Base-by-base conservation (phyloP, 2,888 invertebrate genomes). In the Brachyopa scutellaris region DNA sequence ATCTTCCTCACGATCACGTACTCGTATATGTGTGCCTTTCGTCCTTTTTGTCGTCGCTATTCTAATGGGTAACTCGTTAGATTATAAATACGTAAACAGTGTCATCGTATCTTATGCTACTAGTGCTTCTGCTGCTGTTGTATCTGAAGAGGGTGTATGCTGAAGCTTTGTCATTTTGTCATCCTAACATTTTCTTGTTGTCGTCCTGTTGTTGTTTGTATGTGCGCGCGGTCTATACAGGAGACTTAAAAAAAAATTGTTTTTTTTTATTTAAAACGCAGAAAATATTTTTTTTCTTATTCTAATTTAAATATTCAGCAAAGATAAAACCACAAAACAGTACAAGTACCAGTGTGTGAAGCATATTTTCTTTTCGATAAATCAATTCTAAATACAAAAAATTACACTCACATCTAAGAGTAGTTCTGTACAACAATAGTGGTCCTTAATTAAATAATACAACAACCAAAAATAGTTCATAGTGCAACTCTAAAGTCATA, bases 21-120 rank as follows among this genome's bases (percentile, higher is more conserved):
- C 6, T 3, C 6, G 26, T 26, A 26, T 26, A 67, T 55, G 38
- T 64, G 62, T 49, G 55, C 49, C 38, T 53, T 31, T 51, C 9
- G 66, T 72, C 76, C 51, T 82, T 64, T 69, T 64, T 59, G 40
- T 40, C 42, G 47, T 70, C 64, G 45, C 53, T 62, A 9, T 66
- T 72, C 53, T 59, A 70, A 76, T 76, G 70, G 62, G 76, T 51
- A 64, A 69, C 55, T 70, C 76, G 57, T 74, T 80, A 76, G 80
- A 76, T 70, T 67, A 64, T 57, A 82, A 66, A 64, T 82, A 82
- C 64, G 70, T 77, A 70, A 76, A 69, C 74, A 80, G 74, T 76
- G 76, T 64, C 57, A 64, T 76, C 69, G 31, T 45, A 64, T 64
- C 45, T n/a, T 33, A 29, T 40, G 40, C 23, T 17, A 3, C 36